Evolutionary conservation across 92 coral and sea anemone genomes (phyloP).

Genomic region (Phenganax marumi): DNA sequence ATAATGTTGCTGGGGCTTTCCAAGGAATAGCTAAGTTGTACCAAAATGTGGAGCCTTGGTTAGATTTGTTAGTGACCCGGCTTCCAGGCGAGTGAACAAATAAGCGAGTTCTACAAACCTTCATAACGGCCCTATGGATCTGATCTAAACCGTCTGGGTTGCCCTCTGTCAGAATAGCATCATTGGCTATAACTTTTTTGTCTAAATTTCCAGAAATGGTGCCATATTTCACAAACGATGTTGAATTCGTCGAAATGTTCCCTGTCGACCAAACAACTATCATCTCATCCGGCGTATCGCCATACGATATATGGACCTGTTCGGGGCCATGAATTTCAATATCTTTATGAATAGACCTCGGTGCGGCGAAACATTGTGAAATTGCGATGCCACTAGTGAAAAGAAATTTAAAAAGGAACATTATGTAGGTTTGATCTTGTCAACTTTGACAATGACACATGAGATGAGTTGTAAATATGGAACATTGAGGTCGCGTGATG

Average conservation of each 20-base stretch:
- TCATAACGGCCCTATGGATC: slow-evolving; percentile 65
- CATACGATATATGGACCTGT: slow-evolving; percentile 74
- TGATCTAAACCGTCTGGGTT: slow-evolving; percentile 69
- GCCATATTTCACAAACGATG: slow-evolving; percentile 69
- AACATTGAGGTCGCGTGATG: not conserved
- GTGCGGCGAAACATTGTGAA: not conserved
- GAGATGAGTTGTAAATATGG: slow-evolving; percentile 10
- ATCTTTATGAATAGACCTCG: not conserved
- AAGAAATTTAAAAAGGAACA: not conserved
- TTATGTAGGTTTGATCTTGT: not conserved
- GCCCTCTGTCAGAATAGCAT: slow-evolving; percentile 68
- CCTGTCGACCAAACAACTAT: slow-evolving; percentile 74
- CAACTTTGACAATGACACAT: not conserved
- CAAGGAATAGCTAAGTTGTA: not conserved
- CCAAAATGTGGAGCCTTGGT: not conserved
- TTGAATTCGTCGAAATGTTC: slow-evolving; percentile 35
- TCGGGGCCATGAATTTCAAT: slow-evolving; percentile 61
- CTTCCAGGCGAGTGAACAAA: not conserved
- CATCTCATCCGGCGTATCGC: slow-evolving; percentile 63
- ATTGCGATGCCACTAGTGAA: not conserved
- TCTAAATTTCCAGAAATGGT: slow-evolving; percentile 57
- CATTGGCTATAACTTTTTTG: slow-evolving; percentile 50
- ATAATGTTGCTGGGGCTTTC: too few relatives aligned
- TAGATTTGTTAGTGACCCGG: not conserved
- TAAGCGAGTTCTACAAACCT: slow-evolving; percentile 39